These are phyloP conservation scores for Vanessa atalanta DNA, from an alignment of 1,140 invertebrate genomes.

Conservation along the genomic window DNA sequence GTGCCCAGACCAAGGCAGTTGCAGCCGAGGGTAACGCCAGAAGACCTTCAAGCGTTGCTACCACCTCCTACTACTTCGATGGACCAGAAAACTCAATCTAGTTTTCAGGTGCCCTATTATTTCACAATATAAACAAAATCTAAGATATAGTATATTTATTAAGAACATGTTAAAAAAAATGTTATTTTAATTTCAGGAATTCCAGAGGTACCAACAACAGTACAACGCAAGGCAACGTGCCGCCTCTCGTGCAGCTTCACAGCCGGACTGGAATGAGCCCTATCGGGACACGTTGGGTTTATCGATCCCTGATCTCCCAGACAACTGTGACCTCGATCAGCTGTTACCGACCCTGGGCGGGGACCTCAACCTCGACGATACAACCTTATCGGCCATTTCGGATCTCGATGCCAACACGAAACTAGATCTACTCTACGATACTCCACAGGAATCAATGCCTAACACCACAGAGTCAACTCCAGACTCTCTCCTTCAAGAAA, in stretches of 20 bases:
- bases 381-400: conserved; percentile 67
- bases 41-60: conserved; percentile 77
- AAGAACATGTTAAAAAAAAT: background rate
- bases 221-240: conserved; percentile 82
- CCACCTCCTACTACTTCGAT: conserved; percentile 81
- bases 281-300: conserved; percentile 68
- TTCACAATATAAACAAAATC: background rate
- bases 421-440: conserved; percentile 65
- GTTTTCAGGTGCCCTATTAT: conserved; percentile 75
- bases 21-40: conserved; percentile 63
- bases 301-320: conserved; percentile 65
- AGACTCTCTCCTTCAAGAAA: conserved; percentile 64
- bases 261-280: conserved; percentile 69
- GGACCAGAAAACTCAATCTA: conserved; percentile 83
- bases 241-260: conserved; percentile 58
- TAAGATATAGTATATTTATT: background rate
- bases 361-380: conserved; percentile 79
- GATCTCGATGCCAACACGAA: conserved; percentile 79
- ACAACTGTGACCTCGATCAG: conserved; percentile 82
- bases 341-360: conserved; percentile 82
- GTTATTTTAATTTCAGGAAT: conserved; percentile 76
- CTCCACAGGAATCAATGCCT: conserved; percentile 43
- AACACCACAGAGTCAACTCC: conserved; percentile 49
- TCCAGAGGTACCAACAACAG: conserved; percentile 83
- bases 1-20: conserved; percentile 55